phyloP scores from a whole-genome alignment of 2,113 vertebrate species.

The Nestor notabilis region DNA sequence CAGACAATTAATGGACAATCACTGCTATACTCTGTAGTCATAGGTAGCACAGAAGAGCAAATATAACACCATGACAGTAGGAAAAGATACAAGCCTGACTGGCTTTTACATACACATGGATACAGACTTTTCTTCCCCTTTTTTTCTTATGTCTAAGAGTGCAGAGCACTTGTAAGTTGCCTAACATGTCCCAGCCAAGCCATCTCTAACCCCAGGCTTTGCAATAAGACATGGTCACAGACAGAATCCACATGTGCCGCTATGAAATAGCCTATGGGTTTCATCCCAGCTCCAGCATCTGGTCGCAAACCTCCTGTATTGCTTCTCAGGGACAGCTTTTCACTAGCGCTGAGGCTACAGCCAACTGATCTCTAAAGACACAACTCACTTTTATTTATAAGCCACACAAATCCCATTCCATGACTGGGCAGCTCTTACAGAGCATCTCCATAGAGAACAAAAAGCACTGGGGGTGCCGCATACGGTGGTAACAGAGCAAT shows the following conservation, averaged over 20 bases:
- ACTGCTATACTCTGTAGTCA: not conserved
- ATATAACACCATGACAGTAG: not conserved
- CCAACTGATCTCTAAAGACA: not conserved
- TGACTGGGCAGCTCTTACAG: not conserved
- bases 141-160: not conserved
- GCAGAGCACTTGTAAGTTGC: not conserved
- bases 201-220: not conserved
- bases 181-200: not conserved
- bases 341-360: not conserved
- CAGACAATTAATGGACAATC: not conserved
- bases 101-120: not conserved
- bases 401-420: not conserved
- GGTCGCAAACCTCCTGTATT: not conserved
- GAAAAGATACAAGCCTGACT: not conserved
- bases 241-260: not conserved
- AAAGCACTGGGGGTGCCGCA: not conserved
- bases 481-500: not conserved
- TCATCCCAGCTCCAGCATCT: not conserved
- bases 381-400: not conserved
- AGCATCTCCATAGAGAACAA: not conserved
- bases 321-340: not conserved
- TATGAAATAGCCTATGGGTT: not conserved
- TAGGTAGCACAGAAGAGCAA: not conserved
- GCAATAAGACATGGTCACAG: not conserved
- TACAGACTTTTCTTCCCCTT: accelerated